These are phyloP conservation scores for Anseranas semipalmata DNA, from an alignment of 2,113 vertebrate genomes.

Conservation along the genomic window DNA sequence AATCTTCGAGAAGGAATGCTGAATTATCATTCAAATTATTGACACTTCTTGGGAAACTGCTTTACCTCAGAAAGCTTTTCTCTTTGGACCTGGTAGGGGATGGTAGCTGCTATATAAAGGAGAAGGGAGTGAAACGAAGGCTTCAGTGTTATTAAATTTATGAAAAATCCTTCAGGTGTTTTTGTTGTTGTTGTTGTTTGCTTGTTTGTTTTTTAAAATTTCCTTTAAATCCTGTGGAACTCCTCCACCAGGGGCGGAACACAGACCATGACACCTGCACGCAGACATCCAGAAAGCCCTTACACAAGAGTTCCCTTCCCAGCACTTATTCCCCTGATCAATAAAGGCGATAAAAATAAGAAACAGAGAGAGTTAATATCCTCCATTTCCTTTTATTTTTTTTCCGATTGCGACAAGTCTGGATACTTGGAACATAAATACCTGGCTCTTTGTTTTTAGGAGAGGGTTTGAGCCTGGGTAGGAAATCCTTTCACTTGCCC, in stretches of 20 bases:
- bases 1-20: neutral
- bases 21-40: neutral
- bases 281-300: neutral
- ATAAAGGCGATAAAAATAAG: neutral
- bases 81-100: neutral
- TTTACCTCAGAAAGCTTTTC: neutral
- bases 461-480: neutral
- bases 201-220: neutral
- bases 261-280: neutral
- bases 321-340: neutral
- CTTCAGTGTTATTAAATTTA: neutral
- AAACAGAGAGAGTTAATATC: neutral
- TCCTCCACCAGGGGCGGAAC: neutral
- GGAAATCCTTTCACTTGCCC: neutral
- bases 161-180: neutral
- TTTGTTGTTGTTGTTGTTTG: too few species aligned
- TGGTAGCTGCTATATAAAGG: neutral
- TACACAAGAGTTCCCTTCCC: neutral
- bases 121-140: neutral
- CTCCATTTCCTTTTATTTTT: slow-evolving; percentile 1
- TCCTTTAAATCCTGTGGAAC: neutral
- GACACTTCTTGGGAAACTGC: neutral
- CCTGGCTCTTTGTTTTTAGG: neutral
- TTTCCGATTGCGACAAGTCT: neutral
- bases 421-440: neutral